A percentile compares a stretch with the other conserved stretches of the same genome.
These are phyloP conservation scores for Zoanthus sansibaricus DNA, from an alignment of 92 coral and sea anemone species.

Conservation along the genomic window DNA sequence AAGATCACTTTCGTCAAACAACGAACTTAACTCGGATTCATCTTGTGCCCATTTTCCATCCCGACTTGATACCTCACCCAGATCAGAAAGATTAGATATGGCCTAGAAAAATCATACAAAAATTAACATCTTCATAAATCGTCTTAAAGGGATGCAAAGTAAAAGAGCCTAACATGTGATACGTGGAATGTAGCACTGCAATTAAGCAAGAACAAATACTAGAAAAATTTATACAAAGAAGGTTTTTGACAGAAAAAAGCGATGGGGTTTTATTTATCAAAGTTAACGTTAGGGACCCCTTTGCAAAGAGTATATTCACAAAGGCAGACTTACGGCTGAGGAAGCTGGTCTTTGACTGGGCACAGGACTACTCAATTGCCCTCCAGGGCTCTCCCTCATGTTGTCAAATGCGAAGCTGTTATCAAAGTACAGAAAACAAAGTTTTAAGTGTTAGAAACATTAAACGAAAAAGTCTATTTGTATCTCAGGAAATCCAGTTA, in stretches of 20 bases:
- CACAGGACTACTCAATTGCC: constrained; percentile 86
- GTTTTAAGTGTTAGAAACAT: not conserved
- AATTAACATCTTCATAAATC: no score
- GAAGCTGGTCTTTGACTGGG: constrained; percentile 63
- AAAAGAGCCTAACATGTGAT: no score
- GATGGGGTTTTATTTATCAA: no score
- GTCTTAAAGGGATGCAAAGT: no score
- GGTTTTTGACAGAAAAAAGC: no score
- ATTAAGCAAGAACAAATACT: no score
- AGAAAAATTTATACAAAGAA: no score
- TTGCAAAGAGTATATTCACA: no score
- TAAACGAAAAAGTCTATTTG: no score
- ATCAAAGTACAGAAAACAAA: not conserved
- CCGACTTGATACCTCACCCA: constrained; percentile 33
- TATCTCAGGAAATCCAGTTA: not conserved
- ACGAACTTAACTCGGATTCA: constrained; percentile 78
- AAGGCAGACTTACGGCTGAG: constrained; percentile 48
- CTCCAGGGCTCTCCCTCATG: constrained; percentile 86
- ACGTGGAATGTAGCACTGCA: no score
- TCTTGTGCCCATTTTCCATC: constrained; percentile 90
- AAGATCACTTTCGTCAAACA: constrained; percentile 34
- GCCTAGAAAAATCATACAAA: constrained; percentile 44
- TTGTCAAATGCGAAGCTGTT: constrained; percentile 40
- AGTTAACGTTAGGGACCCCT: no score
- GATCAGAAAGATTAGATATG: constrained; percentile 67